Conservation (phyloP, 2,113 vertebrate genomes). For the Chroicocephalus ridibundus region DNA sequence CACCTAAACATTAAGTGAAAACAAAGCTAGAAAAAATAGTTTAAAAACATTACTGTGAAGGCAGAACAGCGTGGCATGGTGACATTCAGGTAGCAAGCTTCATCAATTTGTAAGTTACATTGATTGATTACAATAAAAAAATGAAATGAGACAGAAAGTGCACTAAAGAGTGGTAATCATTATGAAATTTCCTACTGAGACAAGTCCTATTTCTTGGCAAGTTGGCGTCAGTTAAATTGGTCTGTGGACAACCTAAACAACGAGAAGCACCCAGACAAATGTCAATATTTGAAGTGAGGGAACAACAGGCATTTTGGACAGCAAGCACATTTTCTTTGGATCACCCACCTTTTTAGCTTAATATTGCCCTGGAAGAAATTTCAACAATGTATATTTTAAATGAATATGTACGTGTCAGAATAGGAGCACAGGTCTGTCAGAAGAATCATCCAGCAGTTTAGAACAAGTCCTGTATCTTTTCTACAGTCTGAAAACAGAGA, state of each 20-base stretch:
- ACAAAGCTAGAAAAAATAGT: background rate
- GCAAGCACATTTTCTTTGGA: slow-evolving; percentile 74
- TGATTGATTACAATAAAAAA: slow-evolving; percentile 48
- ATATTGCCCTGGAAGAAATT: slow-evolving; percentile 47
- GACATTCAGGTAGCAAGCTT: background rate
- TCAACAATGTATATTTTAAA: slow-evolving; percentile 29
- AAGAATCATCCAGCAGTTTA: background rate
- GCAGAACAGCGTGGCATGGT: background rate
- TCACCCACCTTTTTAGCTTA: slow-evolving; percentile 34
- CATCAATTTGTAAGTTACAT: slow-evolving; percentile 20
- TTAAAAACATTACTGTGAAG: background rate
- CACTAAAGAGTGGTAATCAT: slow-evolving; percentile 36
- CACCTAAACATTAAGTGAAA: background rate
- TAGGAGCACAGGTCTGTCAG: background rate
- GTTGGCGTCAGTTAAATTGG: slow-evolving; percentile 42
- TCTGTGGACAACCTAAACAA: slow-evolving; percentile 73
- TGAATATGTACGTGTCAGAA: background rate
- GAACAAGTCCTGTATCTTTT: background rate
- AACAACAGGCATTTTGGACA: slow-evolving; percentile 67
- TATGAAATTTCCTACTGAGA: slow-evolving; percentile 60
- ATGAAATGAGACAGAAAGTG: slow-evolving; percentile 43
- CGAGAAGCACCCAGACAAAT: slow-evolving; percentile 70
- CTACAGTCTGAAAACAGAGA: background rate
- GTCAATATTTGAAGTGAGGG: slow-evolving; percentile 74
- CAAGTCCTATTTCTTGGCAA: slow-evolving; percentile 46